These are phyloP conservation scores for Zoanthus gigantus DNA, from an alignment of 92 coral and sea anemone genomes.

Conservation along the genomic window DNA sequence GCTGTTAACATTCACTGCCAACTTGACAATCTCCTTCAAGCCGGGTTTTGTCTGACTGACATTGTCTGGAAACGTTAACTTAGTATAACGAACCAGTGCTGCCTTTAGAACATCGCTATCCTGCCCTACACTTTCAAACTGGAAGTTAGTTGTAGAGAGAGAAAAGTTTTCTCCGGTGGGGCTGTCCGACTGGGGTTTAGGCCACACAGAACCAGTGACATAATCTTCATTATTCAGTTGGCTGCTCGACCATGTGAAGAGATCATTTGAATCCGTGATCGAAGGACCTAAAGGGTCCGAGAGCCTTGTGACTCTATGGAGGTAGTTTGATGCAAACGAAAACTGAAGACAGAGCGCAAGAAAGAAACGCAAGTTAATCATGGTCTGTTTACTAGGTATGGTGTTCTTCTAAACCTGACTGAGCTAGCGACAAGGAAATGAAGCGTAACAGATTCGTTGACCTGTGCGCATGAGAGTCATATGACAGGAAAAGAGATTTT, in stretches of 20 bases:
- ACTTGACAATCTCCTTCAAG: constrained; percentile 57
- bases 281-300: constrained; percentile 70
- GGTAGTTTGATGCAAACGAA: constrained; percentile 25
- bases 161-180: constrained; percentile 60
- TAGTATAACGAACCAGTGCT: constrained; percentile 73
- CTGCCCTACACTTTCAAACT: constrained; percentile 63
- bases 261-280: constrained; percentile 1
- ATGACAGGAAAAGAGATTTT: not conserved
- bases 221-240: constrained; percentile 67
- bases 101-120: constrained; percentile 77
- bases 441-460: not conserved
- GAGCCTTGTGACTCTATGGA: constrained; percentile 49
- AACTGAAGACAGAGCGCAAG: constrained; percentile 18
- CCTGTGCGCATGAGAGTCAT: not conserved
- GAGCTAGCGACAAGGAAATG: not conserved
- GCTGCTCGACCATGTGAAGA: not conserved
- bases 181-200: constrained; percentile 85
- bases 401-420: not conserved
- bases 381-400: not conserved
- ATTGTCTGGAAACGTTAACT: constrained; percentile 83
- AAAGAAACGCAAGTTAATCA: constrained; percentile 26
- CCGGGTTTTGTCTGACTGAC: constrained; percentile 31
- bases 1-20: constrained; percentile 66
- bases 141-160: constrained; percentile 63
- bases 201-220: constrained; percentile 82